These are phyloP conservation scores for Ochotona princeps DNA, from an alignment of 2,113 vertebrate species.

Conservation along the genomic window DNA sequence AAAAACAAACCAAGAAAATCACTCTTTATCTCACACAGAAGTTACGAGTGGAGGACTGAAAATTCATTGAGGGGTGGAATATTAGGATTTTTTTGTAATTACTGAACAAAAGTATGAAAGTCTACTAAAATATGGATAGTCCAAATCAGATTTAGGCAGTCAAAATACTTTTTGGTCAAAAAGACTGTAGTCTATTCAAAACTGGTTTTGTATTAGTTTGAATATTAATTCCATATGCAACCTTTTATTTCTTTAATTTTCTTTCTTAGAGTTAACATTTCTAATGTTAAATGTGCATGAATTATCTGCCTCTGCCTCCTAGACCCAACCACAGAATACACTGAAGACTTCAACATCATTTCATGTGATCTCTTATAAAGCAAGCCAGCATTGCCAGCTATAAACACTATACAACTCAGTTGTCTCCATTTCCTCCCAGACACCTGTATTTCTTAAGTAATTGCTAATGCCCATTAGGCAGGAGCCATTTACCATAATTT, in stretches of 20 bases:
- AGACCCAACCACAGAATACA: neutral
- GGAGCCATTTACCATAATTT: neutral
- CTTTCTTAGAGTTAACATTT: neutral
- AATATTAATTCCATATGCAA: neutral
- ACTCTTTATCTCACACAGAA: neutral
- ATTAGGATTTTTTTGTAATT: neutral
- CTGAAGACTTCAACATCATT: neutral
- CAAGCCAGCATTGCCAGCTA: neutral
- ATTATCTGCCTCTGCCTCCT: neutral
- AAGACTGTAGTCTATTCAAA: neutral
- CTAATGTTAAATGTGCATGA: neutral
- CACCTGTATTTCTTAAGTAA: neutral
- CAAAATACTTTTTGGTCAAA: neutral
- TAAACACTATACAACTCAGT: neutral
- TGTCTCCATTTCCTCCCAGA: neutral
- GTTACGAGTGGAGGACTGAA: neutral
- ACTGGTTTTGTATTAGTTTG: neutral
- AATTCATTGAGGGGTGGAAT: neutral
- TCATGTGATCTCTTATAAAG: neutral
- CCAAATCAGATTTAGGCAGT: neutral
- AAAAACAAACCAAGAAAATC: conserved; percentile 23
- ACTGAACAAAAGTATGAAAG: neutral
- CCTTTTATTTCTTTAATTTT: neutral
- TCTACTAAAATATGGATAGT: neutral
- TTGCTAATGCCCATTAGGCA: neutral